These are phyloP conservation scores for Dendrolimus punctatus DNA, from an alignment of 1,140 invertebrate species.

Conservation along the genomic window DNA sequence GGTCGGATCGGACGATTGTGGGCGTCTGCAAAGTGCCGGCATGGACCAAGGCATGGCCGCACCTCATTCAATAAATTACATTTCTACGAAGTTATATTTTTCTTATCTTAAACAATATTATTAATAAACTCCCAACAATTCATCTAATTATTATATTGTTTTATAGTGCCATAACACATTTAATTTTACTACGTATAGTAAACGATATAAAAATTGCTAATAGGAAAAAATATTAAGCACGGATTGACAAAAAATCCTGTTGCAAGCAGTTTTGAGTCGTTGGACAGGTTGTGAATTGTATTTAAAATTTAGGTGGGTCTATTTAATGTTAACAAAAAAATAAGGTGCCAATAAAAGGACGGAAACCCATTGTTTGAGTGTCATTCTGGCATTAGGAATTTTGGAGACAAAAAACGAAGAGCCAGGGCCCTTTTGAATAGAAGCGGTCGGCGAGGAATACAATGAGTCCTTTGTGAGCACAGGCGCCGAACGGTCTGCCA, in stretches of 20 bases:
- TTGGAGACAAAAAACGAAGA: slow-evolving; percentile 39
- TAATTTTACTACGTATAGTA: too few relatives aligned
- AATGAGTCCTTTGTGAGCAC: slow-evolving; percentile 62
- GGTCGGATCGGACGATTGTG: slow-evolving; percentile 29
- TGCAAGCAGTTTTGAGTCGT: too few relatives aligned
- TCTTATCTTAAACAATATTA: too few relatives aligned
- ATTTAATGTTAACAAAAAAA: slow-evolving; percentile 60
- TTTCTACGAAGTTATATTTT: background rate
- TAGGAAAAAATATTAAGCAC: too few relatives aligned
- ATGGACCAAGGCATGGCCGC: background rate
- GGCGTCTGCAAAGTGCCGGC: slow-evolving; percentile 38
- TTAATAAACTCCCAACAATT: too few relatives aligned
- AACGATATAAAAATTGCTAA: too few relatives aligned
- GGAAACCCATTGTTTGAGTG: slow-evolving; percentile 68
- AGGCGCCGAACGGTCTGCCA: slow-evolving; percentile 67
- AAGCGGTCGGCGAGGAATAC: slow-evolving; percentile 48
- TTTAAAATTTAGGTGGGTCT: slow-evolving; percentile 53
- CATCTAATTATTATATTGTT: too few relatives aligned
- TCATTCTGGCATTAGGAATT: slow-evolving; percentile 63
- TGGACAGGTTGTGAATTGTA: slow-evolving; percentile 60
- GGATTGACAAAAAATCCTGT: too few relatives aligned
- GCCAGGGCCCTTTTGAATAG: slow-evolving; percentile 49
- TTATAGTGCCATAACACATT: too few relatives aligned
- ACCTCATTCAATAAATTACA: slow-evolving; percentile 6
- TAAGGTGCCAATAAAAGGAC: slow-evolving; percentile 71